phyloP scores from a whole-genome alignment of 2,888 invertebrate species.

The Tortrix viridana region DNA sequence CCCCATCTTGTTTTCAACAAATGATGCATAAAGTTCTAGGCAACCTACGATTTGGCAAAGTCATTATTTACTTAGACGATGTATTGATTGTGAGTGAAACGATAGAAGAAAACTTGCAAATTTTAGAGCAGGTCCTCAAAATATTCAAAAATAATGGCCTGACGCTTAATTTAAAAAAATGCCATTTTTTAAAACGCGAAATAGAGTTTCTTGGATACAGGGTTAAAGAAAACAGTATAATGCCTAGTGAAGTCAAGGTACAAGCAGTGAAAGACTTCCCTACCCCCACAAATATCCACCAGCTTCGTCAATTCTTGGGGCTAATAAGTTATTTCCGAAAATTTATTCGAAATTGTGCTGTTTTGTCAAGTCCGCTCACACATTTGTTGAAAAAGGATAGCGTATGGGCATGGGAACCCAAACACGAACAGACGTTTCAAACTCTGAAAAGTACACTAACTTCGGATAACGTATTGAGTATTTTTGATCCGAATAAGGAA shows the following conservation, averaged over 20 bases:
- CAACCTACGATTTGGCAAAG: conserved; percentile 25
- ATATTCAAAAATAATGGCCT: not conserved
- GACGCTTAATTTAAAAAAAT: conserved; percentile 40
- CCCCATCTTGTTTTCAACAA: conserved; percentile 42
- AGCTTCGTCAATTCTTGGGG: conserved; percentile 33
- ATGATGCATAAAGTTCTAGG: conserved; percentile 40
- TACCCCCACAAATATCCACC: conserved; percentile 35
- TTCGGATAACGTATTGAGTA: conserved; percentile 35
- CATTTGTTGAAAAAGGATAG: conserved; percentile 31
- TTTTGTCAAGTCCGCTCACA: conserved; percentile 36
- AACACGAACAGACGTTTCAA: conserved; percentile 9
- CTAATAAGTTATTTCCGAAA: conserved; percentile 39
- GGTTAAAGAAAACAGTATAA: not conserved
- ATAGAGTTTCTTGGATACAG: conserved; percentile 38
- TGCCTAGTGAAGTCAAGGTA: not conserved
- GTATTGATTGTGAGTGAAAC: conserved; percentile 8
- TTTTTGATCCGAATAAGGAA: conserved; percentile 44
- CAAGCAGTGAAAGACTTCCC: not conserved
- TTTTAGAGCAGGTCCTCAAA: not conserved
- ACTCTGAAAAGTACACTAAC: conserved; percentile 14
- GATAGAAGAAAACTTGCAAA: too few relatives aligned
- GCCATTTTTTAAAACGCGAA: conserved; percentile 34
- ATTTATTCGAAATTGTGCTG: conserved; percentile 41
- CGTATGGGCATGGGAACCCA: conserved; percentile 23
- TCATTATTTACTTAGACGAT: not conserved